Percentiles rank a stretch among this genome's conserved stretches.
Evolutionary conservation across 1,140 invertebrate species (phyloP).

Genomic region (Nasonia vitripennis): DNA sequence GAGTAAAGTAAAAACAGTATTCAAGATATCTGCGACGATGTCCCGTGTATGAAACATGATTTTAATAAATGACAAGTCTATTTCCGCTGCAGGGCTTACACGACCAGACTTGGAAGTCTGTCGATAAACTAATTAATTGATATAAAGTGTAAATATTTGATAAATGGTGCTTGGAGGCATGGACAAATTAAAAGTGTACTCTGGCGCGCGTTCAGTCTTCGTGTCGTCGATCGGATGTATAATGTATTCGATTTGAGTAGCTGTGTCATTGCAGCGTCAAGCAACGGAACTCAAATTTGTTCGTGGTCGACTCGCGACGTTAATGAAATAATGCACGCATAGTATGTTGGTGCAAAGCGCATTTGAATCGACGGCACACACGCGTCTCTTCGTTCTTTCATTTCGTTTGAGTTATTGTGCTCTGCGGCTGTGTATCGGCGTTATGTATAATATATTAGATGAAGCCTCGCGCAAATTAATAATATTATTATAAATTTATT

Average conservation of each 20-base stretch:
- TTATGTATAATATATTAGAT: slow-evolving; percentile 3
- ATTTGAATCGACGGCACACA: not conserved
- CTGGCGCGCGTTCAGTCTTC: not conserved
- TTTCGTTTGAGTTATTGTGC: slow-evolving; percentile 1
- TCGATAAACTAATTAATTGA: slow-evolving; percentile 12
- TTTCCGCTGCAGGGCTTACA: slow-evolving; percentile 18
- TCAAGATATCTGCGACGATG: slow-evolving; percentile 20
- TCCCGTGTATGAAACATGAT: not conserved
- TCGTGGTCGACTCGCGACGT: not conserved
- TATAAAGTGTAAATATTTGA: slow-evolving; percentile 35
- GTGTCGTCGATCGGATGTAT: slow-evolving; percentile 9
- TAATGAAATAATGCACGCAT: not conserved
- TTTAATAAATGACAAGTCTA: not conserved
- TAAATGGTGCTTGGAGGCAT: slow-evolving; percentile 36
- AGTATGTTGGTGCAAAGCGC: slow-evolving; percentile 2
- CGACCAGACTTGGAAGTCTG: not conserved
- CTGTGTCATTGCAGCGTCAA: not conserved
- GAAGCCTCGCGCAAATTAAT: slow-evolving; percentile 33
- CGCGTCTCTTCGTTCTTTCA: not conserved
- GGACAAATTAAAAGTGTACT: not conserved
- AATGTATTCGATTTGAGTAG: not conserved
- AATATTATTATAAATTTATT: slow-evolving; percentile 8
- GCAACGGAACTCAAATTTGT: slow-evolving; percentile 2
- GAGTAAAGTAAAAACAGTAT: slow-evolving; percentile 43
- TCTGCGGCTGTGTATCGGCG: slow-evolving; percentile 29